phyloP scores from a whole-genome alignment of 2,113 vertebrate species.

The Onychostoma macrolepis region DNA sequence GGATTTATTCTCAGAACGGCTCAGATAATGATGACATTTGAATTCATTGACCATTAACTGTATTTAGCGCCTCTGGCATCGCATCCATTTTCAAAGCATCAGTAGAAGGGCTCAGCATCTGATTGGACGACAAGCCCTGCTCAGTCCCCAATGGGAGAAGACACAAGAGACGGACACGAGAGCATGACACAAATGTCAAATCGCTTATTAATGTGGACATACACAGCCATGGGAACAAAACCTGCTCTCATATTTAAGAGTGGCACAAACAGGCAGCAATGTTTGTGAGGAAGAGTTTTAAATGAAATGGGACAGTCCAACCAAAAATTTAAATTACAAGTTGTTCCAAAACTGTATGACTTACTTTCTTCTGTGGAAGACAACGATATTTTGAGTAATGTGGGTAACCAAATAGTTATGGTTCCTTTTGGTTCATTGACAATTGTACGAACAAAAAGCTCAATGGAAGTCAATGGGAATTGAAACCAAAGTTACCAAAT shows the following conservation, averaged over 20 bases:
- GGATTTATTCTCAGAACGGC: conserved; percentile 42
- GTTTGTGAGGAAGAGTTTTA: background rate
- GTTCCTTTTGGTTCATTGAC: background rate
- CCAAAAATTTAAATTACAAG: background rate
- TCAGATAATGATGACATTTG: conserved; percentile 62
- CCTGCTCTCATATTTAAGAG: conserved; percentile 35
- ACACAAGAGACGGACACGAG: conserved; percentile 49
- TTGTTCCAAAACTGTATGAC: background rate
- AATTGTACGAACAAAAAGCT: background rate
- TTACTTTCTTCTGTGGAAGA: background rate
- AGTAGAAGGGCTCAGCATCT: conserved; percentile 18
- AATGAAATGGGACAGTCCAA: background rate
- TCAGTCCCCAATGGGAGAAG: conserved; percentile 44
- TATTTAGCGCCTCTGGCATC: conserved; percentile 59
- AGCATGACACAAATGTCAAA: conserved; percentile 58
- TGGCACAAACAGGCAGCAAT: background rate
- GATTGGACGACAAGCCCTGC: conserved; percentile 50
- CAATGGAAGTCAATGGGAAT: background rate
- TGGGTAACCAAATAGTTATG: background rate
- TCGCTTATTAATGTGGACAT: conserved; percentile 57
- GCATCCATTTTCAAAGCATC: conserved; percentile 51
- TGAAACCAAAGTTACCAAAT: background rate
- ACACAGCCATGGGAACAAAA: conserved; percentile 48
- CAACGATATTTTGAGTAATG: background rate
- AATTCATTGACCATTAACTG: conserved; percentile 57